These are phyloP conservation scores for Ceraclea dissimilis DNA, from an alignment of 2,888 invertebrate genomes.

Conservation along the genomic window DNA sequence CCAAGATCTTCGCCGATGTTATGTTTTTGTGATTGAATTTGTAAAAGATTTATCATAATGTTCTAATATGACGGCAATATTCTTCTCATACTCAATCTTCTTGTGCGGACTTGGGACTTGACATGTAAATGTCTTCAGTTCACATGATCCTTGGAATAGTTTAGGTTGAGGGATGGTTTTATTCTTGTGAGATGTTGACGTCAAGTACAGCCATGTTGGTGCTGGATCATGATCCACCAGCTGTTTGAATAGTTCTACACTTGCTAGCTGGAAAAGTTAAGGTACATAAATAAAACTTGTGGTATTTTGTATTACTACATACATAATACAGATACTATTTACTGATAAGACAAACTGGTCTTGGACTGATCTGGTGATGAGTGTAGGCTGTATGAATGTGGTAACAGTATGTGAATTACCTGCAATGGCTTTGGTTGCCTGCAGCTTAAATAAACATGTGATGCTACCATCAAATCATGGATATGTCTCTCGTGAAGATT, in stretches of 20 bases:
- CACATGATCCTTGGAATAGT: background rate
- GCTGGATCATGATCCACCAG: constrained; percentile 43
- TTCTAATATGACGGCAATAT: constrained; percentile 36
- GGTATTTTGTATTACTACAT: too few species aligned
- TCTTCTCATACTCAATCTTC: constrained; percentile 31
- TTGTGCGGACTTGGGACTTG: constrained; percentile 35
- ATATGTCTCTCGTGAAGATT: constrained; percentile 39
- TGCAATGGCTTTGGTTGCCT: constrained; percentile 57
- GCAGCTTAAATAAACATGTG: constrained; percentile 48
- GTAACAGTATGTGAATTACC: too few species aligned
- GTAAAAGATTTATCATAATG: constrained; percentile 21
- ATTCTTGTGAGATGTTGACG: constrained; percentile 34
- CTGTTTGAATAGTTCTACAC: constrained; percentile 47
- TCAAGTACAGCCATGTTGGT: constrained; percentile 36
- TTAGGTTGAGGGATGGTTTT: constrained; percentile 29
- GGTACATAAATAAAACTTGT: too few species aligned
- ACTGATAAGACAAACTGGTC: too few species aligned
- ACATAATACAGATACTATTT: too few species aligned
- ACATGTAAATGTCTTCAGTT: constrained; percentile 29
- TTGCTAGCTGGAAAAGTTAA: constrained; percentile 38
- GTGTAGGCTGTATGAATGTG: too few species aligned
- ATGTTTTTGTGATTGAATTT: background rate
- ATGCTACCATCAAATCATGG: constrained; percentile 37
- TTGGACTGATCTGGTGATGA: too few species aligned
- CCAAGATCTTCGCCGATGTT: too few species aligned